phyloP scores from a whole-genome alignment of 2,888 invertebrate genomes.

The Agapetus fuscipes region DNA sequence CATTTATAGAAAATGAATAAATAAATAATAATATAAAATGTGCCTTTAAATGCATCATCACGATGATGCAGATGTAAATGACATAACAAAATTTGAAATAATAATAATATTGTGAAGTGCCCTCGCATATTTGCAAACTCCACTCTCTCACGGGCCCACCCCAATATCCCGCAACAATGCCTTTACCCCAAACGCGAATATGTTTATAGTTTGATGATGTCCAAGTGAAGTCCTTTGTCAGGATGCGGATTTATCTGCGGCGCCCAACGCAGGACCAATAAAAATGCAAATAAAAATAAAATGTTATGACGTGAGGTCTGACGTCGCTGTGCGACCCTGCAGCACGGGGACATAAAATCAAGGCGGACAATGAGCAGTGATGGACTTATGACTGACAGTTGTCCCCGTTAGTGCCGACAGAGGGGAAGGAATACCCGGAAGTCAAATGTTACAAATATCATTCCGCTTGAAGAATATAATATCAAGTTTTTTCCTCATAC shows the following conservation, averaged over 20 bases:
- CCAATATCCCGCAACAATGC: constrained; percentile 1
- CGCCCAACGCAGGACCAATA: constrained; percentile 15
- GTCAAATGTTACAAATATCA: too few species aligned
- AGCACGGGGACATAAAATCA: constrained; percentile 2
- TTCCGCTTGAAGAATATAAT: too few species aligned
- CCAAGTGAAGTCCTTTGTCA: constrained; percentile 1
- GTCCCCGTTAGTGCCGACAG: too few species aligned
- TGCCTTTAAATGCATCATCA: too few species aligned
- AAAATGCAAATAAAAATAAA: constrained; percentile 22
- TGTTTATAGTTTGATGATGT: constrained; percentile 13
- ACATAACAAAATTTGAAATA: too few species aligned
- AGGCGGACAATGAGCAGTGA: constrained; percentile 18
- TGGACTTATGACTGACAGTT: constrained; percentile 20
- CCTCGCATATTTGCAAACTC: too few species aligned
- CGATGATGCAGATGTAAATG: too few species aligned
- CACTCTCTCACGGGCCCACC: constrained; percentile 2
- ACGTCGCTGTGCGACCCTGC: background rate
- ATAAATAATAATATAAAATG: too few species aligned
- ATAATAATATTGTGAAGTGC: too few species aligned
- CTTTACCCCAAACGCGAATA: constrained; percentile 7
- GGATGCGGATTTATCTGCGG: constrained; percentile 13
- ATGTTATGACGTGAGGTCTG: constrained; percentile 18
- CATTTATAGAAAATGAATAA: too few species aligned
- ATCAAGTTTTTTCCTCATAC: too few species aligned
- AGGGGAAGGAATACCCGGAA: too few species aligned